phyloP scores from a whole-genome alignment of 2,888 invertebrate species.

The Clanis bilineata region DNA sequence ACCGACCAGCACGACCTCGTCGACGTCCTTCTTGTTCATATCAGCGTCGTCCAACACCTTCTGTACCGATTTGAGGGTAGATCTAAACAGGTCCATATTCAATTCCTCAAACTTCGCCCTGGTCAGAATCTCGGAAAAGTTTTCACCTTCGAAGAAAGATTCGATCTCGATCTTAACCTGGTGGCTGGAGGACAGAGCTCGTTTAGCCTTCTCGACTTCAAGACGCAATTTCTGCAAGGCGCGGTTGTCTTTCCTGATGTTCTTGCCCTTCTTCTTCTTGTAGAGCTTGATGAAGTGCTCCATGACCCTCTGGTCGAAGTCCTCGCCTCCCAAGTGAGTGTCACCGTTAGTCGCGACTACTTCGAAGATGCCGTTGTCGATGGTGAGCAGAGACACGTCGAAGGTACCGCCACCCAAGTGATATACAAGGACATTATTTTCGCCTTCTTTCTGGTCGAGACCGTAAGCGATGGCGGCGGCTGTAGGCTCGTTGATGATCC shows the following conservation, averaged over 20 bases:
- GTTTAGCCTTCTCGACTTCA: slow-evolving; percentile 98
- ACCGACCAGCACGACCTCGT: slow-evolving; percentile 99
- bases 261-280: slow-evolving; percentile 99
- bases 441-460: slow-evolving; percentile 97
- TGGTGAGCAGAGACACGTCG: slow-evolving; percentile 98
- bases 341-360: slow-evolving; percentile 96
- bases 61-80: slow-evolving; percentile 97
- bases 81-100: slow-evolving; percentile 96
- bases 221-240: slow-evolving; percentile 98
- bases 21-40: slow-evolving; percentile 98
- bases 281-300: slow-evolving; percentile 99
- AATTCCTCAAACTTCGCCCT: slow-evolving; percentile 99
- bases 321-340: slow-evolving; percentile 99
- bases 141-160: slow-evolving; percentile 98
- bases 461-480: slow-evolving; percentile 99
- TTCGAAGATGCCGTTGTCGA: slow-evolving; percentile 99
- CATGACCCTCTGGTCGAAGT: slow-evolving; percentile 99
- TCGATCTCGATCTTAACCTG: slow-evolving; percentile 99
- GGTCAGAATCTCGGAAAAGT: slow-evolving; percentile 98
- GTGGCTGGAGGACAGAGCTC: slow-evolving; percentile 96
- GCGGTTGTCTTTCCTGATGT: slow-evolving; percentile 96
- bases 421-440: slow-evolving; percentile 99
- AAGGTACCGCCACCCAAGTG: slow-evolving; percentile 99
- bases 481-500: slow-evolving; percentile 99
- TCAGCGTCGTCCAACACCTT: slow-evolving; percentile 99